Base-by-base conservation (phyloP, 2,888 invertebrate genomes). In the Hypomecis atomaria region DNA sequence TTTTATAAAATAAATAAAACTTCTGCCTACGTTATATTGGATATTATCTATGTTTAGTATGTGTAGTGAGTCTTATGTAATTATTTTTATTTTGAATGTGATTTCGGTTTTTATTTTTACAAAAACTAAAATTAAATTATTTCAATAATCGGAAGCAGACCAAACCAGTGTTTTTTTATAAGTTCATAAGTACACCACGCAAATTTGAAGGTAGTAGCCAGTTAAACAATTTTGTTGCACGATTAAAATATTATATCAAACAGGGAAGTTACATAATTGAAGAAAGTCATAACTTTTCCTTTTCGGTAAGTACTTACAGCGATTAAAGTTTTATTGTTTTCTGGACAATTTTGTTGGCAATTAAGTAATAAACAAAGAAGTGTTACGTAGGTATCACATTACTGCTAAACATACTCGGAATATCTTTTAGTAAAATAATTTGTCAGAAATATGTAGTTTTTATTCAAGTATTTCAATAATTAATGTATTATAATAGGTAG, bases 321-420 rank as follows among this genome's bases (percentile, higher is more conserved):
- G 48, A 59, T 62, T 50, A 62, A 48, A 54, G 48, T 43, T 59
- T 65, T 65, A 65, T 61, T 60, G 65, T 60, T 64, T 64, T 59
- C 63, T 55, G 60, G 60, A 38, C 56, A 65, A 59, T 57, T 43
- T 52, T 23, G 45, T 36, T 40, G 34, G 13, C 60, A 60, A 54
- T 65, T 61, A 65, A 57, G 43, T 56, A 45, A 57, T 65, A 57
- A 65, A 56, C 55, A 23, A 59, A 58, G 40, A 55, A 58, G 47
- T 56, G 33, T 56, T 56, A 56, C 47, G 56, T 47, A 47, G 13
- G 34, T 9, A 34, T 6, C 10, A 34, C 37, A 45, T 36, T 37
- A 6, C 36, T 45, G 9, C 7, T 11, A 44, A 54, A 34, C 23
- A 54, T 34, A 47, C 47, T 33, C 47, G n/a, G n/a, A 48, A n/a